Evolutionary conservation across 2,797 vertebrate genomes (phyloP).

Genomic region (Halcyon chelicuti): DNA sequence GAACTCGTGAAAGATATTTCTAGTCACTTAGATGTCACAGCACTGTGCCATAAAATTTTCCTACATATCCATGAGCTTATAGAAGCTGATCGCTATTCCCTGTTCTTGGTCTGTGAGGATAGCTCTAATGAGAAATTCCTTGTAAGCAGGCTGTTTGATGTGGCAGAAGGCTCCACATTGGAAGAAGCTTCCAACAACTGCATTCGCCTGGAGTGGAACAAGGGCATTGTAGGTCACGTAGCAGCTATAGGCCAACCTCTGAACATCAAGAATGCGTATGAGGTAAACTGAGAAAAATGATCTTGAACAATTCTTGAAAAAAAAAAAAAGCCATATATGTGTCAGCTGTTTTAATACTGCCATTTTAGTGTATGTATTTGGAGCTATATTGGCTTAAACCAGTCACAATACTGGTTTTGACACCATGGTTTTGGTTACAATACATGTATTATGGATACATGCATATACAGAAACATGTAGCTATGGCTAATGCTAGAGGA

Average conservation of each 20-base stretch:
- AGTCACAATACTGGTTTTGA: neutral
- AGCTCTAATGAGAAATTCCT: conserved; percentile 96
- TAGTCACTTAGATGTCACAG: conserved; percentile 94
- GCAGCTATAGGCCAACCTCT: conserved; percentile 92
- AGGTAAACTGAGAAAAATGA: conserved; percentile 79
- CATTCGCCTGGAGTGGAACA: conserved; percentile 96
- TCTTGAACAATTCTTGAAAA: neutral
- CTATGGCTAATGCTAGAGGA: neutral
- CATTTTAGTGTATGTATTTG: neutral
- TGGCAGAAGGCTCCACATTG: conserved; percentile 94
- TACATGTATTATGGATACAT: neutral
- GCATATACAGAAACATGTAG: neutral
- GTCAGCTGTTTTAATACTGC: neutral
- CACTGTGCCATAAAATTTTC: conserved; percentile 97
- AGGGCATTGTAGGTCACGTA: conserved; percentile 95
- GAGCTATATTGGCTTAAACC: neutral
- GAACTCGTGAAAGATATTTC: conserved; percentile 97
- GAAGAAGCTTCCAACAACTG: conserved; percentile 94
- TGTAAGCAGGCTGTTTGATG: conserved; percentile 94
- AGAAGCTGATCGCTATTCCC: conserved; percentile 92
- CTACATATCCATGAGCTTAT: conserved; percentile 96
- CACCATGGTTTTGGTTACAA: neutral
- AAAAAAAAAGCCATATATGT: neutral
- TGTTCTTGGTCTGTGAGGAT: conserved; percentile 96
- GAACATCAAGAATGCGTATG: conserved; percentile 96